phyloP scores from a whole-genome alignment of 2,888 invertebrate species.

The Yponomeuta malinellus region DNA sequence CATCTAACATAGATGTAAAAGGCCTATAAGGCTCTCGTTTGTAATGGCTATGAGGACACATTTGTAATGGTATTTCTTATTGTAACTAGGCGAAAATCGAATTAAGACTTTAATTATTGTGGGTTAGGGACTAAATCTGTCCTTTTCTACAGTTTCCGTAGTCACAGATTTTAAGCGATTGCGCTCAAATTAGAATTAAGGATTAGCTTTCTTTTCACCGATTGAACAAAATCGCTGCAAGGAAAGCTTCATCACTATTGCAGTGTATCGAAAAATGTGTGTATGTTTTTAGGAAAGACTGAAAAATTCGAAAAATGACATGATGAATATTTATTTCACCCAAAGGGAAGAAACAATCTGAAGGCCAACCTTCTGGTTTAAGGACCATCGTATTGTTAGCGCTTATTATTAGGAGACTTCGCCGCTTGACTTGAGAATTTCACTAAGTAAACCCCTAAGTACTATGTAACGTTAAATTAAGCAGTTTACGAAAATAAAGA shows the following conservation, averaged over 20 bases:
- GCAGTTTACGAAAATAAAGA: too few relatives aligned
- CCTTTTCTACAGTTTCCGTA: background rate
- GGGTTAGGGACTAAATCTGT: too few relatives aligned
- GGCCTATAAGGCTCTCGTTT: too few relatives aligned
- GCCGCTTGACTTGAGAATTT: background rate
- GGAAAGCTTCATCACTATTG: background rate
- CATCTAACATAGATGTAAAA: too few relatives aligned
- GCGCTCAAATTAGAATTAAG: background rate
- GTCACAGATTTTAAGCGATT: background rate
- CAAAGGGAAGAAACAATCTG: background rate
- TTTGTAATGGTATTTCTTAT: too few relatives aligned
- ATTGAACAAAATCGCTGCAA: background rate
- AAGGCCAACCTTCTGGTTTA: background rate
- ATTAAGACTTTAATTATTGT: too few relatives aligned
- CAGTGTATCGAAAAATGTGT: background rate
- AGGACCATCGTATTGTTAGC: background rate
- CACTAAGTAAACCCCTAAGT: background rate
- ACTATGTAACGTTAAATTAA: too few relatives aligned
- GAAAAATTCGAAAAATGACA: slow-evolving; percentile 15
- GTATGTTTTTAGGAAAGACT: slow-evolving; percentile 17
- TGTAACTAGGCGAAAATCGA: too few relatives aligned
- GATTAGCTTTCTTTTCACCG: background rate
- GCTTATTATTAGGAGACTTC: background rate
- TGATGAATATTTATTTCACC: background rate
- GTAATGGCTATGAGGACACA: too few relatives aligned